These are phyloP conservation scores for Sitta carolinensis DNA, from an alignment of 2,797 vertebrate species.

Conservation along the genomic window DNA sequence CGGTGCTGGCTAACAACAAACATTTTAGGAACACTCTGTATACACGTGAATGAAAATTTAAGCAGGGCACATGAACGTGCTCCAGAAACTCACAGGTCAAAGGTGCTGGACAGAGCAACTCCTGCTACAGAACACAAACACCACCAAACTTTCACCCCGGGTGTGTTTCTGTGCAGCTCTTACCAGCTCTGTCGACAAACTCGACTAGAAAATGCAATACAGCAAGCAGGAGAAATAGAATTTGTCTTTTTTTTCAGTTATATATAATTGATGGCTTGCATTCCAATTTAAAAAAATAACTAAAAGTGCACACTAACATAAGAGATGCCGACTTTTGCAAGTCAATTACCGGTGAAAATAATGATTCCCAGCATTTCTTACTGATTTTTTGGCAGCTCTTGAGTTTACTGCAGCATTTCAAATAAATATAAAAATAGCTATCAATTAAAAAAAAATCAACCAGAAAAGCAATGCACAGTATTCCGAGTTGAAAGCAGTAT, in stretches of 20 bases:
- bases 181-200: neutral
- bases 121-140: neutral
- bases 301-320: neutral
- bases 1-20: neutral
- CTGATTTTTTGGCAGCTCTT: neutral
- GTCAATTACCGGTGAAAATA: neutral
- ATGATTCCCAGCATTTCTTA: neutral
- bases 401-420: neutral
- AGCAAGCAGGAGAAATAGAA: neutral
- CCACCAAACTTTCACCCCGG: neutral
- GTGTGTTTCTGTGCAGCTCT: neutral
- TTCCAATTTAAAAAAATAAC: neutral
- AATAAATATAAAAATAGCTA: neutral
- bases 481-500: neutral
- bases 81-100: neutral
- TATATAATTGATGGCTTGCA: neutral
- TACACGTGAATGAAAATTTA: neutral
- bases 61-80: accelerated
- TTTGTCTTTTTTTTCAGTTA: neutral
- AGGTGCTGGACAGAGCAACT: neutral
- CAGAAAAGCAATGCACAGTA: neutral
- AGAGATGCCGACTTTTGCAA: neutral
- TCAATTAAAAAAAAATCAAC: neutral
- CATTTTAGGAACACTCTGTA: neutral
- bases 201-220: neutral